A percentile compares a stretch with the other conserved stretches of the same genome.
phyloP scores from a whole-genome alignment of 2,888 invertebrate genomes.

The Drosophila hamatofila region DNA sequence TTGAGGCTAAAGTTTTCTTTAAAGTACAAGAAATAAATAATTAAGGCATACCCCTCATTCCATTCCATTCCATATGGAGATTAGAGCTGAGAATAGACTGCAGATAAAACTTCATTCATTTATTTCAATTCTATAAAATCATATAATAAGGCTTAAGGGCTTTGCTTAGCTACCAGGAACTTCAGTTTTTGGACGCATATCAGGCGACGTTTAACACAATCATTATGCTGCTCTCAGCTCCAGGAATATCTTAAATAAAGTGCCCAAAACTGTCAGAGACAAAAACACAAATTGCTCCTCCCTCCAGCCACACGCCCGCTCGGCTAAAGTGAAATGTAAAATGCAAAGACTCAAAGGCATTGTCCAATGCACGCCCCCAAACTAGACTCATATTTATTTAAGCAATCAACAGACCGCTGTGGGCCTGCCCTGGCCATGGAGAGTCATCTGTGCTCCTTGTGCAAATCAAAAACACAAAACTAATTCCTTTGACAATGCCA shows the following conservation, averaged over 20 bases:
- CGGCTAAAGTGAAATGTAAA: conserved; percentile 46
- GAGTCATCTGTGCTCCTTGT: conserved; percentile 57
- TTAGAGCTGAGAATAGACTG: neutral
- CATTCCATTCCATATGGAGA: neutral
- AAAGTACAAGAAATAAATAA: neutral
- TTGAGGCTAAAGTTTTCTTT: neutral
- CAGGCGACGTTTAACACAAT: conserved; percentile 36
- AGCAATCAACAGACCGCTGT: conserved; percentile 75
- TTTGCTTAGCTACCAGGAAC: neutral
- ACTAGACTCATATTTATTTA: conserved; percentile 73
- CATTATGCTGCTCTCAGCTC: conserved; percentile 59
- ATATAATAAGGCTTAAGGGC: neutral
- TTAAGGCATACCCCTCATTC: too few relatives aligned
- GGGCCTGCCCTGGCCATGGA: conserved; percentile 26
- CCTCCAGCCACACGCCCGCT: conserved; percentile 4
- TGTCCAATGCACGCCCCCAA: conserved; percentile 69
- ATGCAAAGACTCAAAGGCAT: conserved; percentile 72
- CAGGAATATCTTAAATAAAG: conserved; percentile 73
- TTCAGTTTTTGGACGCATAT: conserved; percentile 12
- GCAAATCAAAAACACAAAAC: conserved; percentile 80
- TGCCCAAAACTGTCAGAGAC: conserved; percentile 74
- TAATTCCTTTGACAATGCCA: conserved; percentile 80
- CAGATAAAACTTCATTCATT: neutral
- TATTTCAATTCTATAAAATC: conserved; percentile 7
- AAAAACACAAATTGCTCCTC: conserved; percentile 68